Conservation (phyloP, 1,140 invertebrate species). For the Leptoteleia sp. region DNA sequence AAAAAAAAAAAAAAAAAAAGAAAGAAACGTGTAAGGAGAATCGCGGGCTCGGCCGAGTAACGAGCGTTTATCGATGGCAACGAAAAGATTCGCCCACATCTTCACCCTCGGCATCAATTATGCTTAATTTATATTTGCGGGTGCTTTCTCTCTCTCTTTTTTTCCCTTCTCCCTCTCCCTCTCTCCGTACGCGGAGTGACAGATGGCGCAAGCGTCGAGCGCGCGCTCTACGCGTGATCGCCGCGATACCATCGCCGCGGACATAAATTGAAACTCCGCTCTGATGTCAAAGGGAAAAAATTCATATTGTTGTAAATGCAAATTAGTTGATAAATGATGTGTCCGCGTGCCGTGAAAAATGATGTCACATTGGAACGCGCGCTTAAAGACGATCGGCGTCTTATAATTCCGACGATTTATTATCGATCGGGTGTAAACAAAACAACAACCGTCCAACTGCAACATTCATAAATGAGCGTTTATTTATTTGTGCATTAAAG, state of each 20-base stretch:
- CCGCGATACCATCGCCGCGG: constrained; percentile 44
- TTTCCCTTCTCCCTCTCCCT: constrained; percentile 44
- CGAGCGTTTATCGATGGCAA: constrained; percentile 67
- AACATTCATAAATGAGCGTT: too few species aligned
- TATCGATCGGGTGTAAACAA: too few species aligned
- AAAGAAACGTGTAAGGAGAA: too few species aligned
- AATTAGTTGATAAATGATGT: constrained; percentile 47
- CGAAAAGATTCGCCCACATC: constrained; percentile 72
- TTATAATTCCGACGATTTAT: too few species aligned
- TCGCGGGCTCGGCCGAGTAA: constrained; percentile 50
- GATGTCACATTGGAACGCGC: constrained; percentile 23
- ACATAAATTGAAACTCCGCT: constrained; percentile 44
- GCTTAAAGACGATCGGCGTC: constrained; percentile 31
- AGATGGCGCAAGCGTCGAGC: constrained; percentile 40
- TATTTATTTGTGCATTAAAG: too few species aligned
- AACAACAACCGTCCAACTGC: too few species aligned
- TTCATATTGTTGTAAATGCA: constrained; percentile 59
- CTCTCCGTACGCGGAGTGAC: constrained; percentile 41
- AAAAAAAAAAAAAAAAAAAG: too few species aligned
- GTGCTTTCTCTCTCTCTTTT: constrained; percentile 45
- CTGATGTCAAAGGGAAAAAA: constrained; percentile 41
- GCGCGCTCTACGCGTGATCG: constrained; percentile 42
- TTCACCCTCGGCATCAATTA: constrained; percentile 74
- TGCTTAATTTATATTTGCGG: constrained; percentile 75
- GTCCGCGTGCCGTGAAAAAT: constrained; percentile 15